A percentile compares a stretch with the other conserved stretches of the same genome.
These are phyloP conservation scores for Myotis daubentonii DNA, from an alignment of 2,797 vertebrate species.

Conservation along the genomic window DNA sequence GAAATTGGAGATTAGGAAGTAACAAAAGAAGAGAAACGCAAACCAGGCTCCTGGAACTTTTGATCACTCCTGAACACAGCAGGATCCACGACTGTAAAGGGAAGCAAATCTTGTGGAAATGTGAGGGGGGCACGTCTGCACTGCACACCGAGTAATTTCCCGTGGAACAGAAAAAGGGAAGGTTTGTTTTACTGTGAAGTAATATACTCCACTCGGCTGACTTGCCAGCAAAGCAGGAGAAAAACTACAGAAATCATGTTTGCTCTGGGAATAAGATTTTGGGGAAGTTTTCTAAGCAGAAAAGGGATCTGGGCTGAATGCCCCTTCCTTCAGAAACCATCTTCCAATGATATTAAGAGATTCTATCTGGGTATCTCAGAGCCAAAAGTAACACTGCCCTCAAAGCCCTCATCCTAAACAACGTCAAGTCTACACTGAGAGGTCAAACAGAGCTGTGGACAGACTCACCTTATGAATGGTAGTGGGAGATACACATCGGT, in stretches of 20 bases:
- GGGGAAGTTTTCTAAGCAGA: not conserved
- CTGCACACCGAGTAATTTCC: constrained; percentile 71
- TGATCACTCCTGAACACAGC: constrained; percentile 63
- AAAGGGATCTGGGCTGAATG: not conserved
- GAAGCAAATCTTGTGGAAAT: constrained; percentile 68
- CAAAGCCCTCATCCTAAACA: not conserved
- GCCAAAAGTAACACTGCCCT: not conserved
- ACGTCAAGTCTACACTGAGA: not conserved
- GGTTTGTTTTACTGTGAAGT: constrained; percentile 79
- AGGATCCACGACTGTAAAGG: constrained; percentile 44
- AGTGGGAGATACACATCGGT: not conserved
- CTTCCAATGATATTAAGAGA: not conserved
- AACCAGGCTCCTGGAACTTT: constrained; percentile 58
- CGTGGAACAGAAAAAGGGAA: constrained; percentile 53
- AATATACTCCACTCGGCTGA: constrained; percentile 65
- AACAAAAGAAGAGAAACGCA: constrained; percentile 67
- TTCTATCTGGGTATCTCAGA: not conserved
- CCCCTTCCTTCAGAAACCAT: not conserved
- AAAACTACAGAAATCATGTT: not conserved
- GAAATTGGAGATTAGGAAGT: constrained; percentile 48
- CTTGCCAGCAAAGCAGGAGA: constrained; percentile 54
- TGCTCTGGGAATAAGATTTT: not conserved
- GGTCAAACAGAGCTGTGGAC: not conserved
- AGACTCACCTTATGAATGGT: not conserved
- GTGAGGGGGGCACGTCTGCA: constrained; percentile 58